Conservation (phyloP, 2,113 vertebrate genomes). For the Pelmatolapia mariae region DNA sequence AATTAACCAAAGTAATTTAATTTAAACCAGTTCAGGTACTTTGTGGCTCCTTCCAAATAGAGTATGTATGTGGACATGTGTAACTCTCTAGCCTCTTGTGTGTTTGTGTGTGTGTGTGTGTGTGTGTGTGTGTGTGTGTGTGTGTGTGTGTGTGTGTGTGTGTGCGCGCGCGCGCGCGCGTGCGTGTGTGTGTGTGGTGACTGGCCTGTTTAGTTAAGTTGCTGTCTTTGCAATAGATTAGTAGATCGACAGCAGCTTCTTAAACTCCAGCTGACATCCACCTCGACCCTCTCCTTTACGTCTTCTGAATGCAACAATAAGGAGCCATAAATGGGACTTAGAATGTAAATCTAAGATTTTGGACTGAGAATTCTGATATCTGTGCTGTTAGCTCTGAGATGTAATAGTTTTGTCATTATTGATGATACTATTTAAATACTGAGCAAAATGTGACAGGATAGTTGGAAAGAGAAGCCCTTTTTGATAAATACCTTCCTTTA, state of each 20-base stretch:
- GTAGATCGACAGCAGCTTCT: background rate
- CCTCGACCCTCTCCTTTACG: background rate
- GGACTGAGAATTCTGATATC: background rate
- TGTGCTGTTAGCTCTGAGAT: background rate
- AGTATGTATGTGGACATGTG: background rate
- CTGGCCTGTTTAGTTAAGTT: background rate
- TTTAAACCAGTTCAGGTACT: background rate
- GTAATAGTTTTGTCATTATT: background rate
- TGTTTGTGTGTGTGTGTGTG: background rate
- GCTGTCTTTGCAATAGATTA: background rate
- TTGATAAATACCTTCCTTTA: background rate
- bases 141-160: rapidly evolving
- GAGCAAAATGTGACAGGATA: background rate
- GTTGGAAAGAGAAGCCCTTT: background rate
- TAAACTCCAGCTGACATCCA: background rate
- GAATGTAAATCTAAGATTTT: background rate
- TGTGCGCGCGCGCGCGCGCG: too few species aligned
- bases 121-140: rapidly evolving
- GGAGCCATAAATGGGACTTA: background rate
- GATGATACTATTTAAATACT: background rate
- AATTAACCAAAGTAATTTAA: background rate
- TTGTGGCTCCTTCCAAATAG: background rate
- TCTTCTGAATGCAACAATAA: background rate
- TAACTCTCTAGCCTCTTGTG: background rate
- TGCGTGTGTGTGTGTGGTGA: rapidly evolving